Evolutionary conservation across 64 coral and sea anemone genomes (phyloP).

Genomic region (Actinia tenebrosa): DNA sequence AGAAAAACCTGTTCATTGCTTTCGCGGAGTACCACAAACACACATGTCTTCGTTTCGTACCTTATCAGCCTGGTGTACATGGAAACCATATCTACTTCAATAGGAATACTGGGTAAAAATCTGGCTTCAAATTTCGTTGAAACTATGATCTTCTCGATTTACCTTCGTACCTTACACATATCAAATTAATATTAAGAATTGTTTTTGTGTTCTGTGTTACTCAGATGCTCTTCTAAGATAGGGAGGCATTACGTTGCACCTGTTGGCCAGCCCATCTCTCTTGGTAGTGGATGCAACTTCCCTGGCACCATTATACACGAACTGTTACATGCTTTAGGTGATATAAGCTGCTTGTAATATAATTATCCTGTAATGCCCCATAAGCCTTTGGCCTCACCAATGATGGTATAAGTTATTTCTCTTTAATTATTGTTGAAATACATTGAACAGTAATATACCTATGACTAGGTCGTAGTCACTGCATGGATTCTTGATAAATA

Average conservation of each 20-base stretch:
- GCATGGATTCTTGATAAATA: too few species aligned
- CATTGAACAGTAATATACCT: too few species aligned
- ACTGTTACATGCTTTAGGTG: conserved; percentile 65
- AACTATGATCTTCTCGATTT: neutral
- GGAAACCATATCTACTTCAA: conserved; percentile 58
- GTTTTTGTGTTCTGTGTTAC: neutral
- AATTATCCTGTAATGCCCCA: too few species aligned
- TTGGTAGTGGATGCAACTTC: conserved; percentile 56
- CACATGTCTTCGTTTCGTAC: conserved; percentile 61
- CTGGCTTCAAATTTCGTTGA: neutral
- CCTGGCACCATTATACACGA: conserved; percentile 57
- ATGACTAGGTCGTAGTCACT: too few species aligned
- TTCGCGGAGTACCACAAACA: conserved; percentile 23
- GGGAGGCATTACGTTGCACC: conserved; percentile 14
- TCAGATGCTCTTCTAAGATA: conserved; percentile 59
- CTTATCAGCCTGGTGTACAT: conserved; percentile 21
- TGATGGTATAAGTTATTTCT: too few species aligned
- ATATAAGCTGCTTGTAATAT: neutral
- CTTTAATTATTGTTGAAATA: too few species aligned
- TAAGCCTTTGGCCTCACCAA: too few species aligned
- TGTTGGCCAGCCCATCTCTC: conserved; percentile 40
- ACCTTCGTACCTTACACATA: neutral
- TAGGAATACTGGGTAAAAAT: conserved; percentile 21
- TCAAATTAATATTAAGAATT: neutral
- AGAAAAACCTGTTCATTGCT: conserved; percentile 36